phyloP scores from a whole-genome alignment of 2,888 invertebrate genomes.

The Liopterus haemorrhoidalis region DNA sequence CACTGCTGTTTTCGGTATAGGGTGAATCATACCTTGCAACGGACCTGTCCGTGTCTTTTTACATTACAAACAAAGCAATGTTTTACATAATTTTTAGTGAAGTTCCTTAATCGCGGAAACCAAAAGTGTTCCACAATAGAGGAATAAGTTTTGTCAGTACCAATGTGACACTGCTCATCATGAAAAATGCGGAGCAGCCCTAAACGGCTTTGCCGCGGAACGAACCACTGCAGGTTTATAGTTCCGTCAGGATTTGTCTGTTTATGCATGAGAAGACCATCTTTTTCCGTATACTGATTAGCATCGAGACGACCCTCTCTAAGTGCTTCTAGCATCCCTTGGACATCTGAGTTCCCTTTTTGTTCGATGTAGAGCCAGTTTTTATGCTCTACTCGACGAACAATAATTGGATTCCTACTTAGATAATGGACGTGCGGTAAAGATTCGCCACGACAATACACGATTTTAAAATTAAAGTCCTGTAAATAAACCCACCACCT shows the following conservation, averaged over 20 bases:
- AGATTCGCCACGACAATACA: constrained; percentile 26
- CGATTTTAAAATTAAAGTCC: constrained; percentile 30
- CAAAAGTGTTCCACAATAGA: constrained; percentile 32
- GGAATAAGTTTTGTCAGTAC: constrained; percentile 30
- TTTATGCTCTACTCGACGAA: constrained; percentile 15
- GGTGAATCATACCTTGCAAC: constrained; percentile 22
- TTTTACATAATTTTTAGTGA: constrained; percentile 31
- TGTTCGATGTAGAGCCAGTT: constrained; percentile 29
- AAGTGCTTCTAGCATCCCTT: constrained; percentile 18
- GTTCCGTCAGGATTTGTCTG: constrained; percentile 23
- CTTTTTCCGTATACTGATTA: constrained; percentile 30
- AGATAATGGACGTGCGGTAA: constrained; percentile 32
- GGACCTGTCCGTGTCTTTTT: constrained; percentile 32
- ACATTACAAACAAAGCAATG: constrained; percentile 33
- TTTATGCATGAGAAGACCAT: constrained; percentile 27
- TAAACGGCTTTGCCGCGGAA: constrained; percentile 29
- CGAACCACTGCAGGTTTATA: constrained; percentile 26
- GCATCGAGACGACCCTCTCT: constrained; percentile 28
- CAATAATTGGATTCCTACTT: constrained; percentile 28
- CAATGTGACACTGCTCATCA: constrained; percentile 32
- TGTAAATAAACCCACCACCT: constrained; percentile 37
- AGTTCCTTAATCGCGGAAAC: constrained; percentile 33
- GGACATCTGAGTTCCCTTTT: constrained; percentile 26
- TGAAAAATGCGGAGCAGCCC: constrained; percentile 32
- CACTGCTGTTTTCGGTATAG: constrained; percentile 12